These are phyloP conservation scores for Lota lota DNA, from an alignment of 2,113 vertebrate genomes.

Conservation along the genomic window DNA sequence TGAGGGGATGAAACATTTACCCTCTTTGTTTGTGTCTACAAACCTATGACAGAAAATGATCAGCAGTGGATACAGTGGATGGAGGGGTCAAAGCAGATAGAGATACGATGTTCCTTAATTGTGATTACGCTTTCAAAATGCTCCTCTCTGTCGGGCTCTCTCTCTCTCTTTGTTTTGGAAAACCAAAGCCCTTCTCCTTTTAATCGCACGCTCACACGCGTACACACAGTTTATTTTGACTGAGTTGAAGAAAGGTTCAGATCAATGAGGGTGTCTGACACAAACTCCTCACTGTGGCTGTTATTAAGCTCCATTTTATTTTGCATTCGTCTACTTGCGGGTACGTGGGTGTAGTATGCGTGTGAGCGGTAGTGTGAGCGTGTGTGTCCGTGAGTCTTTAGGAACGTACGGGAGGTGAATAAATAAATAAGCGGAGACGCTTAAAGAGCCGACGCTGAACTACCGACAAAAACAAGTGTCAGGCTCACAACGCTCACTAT, in stretches of 20 bases:
- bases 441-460: constrained; percentile 29
- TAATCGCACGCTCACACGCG: too few species aligned
- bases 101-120: too few species aligned
- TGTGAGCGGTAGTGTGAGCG: background rate
- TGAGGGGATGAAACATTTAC: constrained; percentile 46
- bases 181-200: too few species aligned
- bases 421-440: constrained; percentile 46
- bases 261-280: too few species aligned
- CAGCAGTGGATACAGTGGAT: constrained; percentile 8
- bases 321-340: background rate
- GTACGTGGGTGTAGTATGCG: background rate
- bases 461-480: too few species aligned
- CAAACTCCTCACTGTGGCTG: too few species aligned
- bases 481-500: too few species aligned
- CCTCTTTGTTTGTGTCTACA: background rate
- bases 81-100: background rate
- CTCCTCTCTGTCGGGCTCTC: too few species aligned
- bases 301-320: background rate
- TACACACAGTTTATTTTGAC: too few species aligned
- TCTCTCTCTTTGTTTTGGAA: too few species aligned
- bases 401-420: constrained; percentile 51
- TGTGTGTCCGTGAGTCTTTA: constrained; percentile 28
- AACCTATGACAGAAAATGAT: background rate
- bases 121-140: too few species aligned
- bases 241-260: too few species aligned